A percentile compares a stretch with the other conserved stretches of the same genome.
phyloP scores from a whole-genome alignment of 2,797 vertebrate genomes.

The Atherinosoma microstoma region DNA sequence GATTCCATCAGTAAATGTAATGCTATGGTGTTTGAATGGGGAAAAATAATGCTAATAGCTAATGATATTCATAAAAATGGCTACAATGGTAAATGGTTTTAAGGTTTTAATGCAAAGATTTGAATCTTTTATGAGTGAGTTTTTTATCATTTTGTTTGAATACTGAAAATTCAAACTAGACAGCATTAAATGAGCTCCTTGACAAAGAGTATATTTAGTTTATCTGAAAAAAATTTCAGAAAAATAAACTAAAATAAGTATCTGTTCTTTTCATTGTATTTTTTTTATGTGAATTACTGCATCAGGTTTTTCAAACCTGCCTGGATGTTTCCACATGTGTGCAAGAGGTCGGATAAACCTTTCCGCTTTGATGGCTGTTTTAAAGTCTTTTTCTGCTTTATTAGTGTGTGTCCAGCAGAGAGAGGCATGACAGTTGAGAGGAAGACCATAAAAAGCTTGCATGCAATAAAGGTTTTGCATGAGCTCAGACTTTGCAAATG shows the following conservation, averaged over 20 bases:
- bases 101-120: neutral
- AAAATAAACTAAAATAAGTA: no score
- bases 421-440: neutral
- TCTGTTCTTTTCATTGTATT: neutral
- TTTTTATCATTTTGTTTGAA: neutral
- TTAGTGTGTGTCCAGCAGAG: neutral
- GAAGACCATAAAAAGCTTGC: neutral
- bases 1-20: neutral
- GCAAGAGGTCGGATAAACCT: neutral
- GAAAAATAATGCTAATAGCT: neutral
- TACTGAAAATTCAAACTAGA: neutral
- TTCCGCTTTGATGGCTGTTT: neutral
- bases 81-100: no score
- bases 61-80: no score
- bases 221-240: no score
- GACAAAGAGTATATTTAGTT: neutral
- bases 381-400: neutral
- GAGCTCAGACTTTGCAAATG: neutral
- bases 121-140: neutral
- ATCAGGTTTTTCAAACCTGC: neutral
- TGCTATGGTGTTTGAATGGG: neutral
- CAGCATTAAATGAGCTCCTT: neutral
- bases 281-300: neutral
- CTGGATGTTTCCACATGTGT: neutral
- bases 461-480: slow-evolving; percentile 5